Conservation (phyloP, 1,140 invertebrate genomes). For the Campoletis sonorensis region DNA sequence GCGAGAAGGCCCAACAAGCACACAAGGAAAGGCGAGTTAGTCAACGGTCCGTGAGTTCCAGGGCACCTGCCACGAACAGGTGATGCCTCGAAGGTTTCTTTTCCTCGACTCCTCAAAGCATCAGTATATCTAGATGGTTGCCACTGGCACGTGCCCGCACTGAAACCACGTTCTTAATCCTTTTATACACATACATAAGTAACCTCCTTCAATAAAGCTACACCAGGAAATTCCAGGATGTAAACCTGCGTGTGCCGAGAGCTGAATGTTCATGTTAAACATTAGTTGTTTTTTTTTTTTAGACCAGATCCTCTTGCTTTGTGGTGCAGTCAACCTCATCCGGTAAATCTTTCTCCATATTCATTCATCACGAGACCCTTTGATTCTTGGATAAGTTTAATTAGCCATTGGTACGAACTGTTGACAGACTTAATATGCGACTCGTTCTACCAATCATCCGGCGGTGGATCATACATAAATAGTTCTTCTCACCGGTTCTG, state of each 20-base stretch:
- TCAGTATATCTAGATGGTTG: slow-evolving; percentile 11
- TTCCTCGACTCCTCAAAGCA: slow-evolving; percentile 31
- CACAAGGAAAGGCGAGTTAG: slow-evolving; percentile 15
- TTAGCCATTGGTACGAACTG: not conserved
- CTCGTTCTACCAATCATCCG: not conserved
- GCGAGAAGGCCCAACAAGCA: not conserved
- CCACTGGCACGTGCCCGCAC: slow-evolving; percentile 33
- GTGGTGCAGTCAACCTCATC: no score
- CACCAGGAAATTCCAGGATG: not conserved
- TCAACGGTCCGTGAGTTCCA: slow-evolving; percentile 46
- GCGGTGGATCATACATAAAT: not conserved
- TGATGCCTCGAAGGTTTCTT: slow-evolving; percentile 41
- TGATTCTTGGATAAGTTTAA: not conserved
- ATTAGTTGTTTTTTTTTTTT: no score
- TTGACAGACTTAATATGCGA: not conserved
- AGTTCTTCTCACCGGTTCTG: not conserved
- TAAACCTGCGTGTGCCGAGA: not conserved
- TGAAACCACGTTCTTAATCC: not conserved
- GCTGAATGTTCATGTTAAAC: no score
- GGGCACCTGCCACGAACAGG: slow-evolving; percentile 51
- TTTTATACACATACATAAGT: not conserved
- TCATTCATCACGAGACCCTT: not conserved
- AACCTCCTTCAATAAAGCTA: not conserved
- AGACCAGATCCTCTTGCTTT: no score
- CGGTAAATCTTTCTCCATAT: not conserved